Evolutionary conservation across 1,140 invertebrate genomes (phyloP).

Genomic region (Trichonephila clavipes): DNA sequence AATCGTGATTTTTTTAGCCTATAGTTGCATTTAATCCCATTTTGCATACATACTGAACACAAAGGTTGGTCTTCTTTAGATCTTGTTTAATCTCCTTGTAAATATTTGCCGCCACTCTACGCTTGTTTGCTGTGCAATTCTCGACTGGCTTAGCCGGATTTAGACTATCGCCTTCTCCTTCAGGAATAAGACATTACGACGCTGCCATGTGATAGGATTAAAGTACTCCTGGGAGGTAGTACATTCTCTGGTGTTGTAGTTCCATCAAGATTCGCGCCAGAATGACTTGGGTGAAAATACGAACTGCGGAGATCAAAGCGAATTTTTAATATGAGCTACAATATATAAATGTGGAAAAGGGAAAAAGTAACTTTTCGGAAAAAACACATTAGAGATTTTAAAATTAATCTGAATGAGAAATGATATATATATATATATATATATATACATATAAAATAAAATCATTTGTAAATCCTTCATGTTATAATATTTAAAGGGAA

Average conservation of each 20-base stretch:
- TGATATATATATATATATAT: too few species aligned
- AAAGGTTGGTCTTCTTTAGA: not conserved
- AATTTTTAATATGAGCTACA: not conserved
- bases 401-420: too few species aligned
- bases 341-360: too few species aligned
- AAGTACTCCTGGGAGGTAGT: not conserved
- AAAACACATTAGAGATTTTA: too few species aligned
- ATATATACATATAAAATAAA: too few species aligned
- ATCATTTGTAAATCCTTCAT: too few species aligned
- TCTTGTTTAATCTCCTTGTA: conserved; percentile 6
- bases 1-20: not conserved
- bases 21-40: not conserved
- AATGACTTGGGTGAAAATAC: not conserved
- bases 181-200: conserved; percentile 3
- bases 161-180: not conserved
- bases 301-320: not conserved
- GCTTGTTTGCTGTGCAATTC: conserved; percentile 32
- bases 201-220: conserved; percentile 38
- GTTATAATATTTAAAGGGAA: too few species aligned
- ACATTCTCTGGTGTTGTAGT: not conserved
- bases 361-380: too few species aligned
- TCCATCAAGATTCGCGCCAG: not conserved
- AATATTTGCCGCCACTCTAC: conserved; percentile 46
- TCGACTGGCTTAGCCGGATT: conserved; percentile 31
- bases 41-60: not conserved